Evolutionary conservation across 53 echinoderm and acorn worm genomes (phyloP).

Genomic region (Henricia sp.): DNA sequence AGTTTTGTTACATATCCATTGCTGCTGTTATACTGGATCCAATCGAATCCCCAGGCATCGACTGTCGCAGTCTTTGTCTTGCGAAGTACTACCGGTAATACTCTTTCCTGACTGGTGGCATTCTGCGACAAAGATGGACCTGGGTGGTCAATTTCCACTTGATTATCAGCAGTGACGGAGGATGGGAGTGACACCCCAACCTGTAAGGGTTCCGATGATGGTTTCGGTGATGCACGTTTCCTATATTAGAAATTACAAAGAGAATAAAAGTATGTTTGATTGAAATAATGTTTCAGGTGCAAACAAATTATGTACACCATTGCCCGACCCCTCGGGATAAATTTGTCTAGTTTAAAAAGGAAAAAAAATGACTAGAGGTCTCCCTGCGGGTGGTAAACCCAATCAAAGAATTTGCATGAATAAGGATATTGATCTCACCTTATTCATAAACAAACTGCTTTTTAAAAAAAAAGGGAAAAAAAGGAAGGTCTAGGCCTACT

Average conservation of each 20-base stretch:
- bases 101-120: constrained; percentile 11
- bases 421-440: constrained; percentile 11
- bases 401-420: background rate
- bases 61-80: constrained; percentile 31
- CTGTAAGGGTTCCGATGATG: background rate
- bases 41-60: constrained; percentile 38
- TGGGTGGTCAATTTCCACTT: background rate
- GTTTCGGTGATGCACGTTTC: constrained; percentile 27
- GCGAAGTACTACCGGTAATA: background rate
- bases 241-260: background rate
- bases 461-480: background rate
- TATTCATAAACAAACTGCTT: constrained; percentile 31
- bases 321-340: no score
- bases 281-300: no score
- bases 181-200: background rate
- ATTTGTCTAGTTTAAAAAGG: background rate
- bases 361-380: constrained; percentile 24
- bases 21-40: constrained; percentile 32
- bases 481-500: background rate
- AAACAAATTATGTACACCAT: no score
- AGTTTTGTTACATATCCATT: constrained; percentile 43
- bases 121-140: background rate
- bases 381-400: background rate
- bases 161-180: constrained; percentile 5
- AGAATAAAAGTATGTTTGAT: background rate